phyloP scores from a whole-genome alignment of 2,888 invertebrate species.

The Falcaria lacertinaria region DNA sequence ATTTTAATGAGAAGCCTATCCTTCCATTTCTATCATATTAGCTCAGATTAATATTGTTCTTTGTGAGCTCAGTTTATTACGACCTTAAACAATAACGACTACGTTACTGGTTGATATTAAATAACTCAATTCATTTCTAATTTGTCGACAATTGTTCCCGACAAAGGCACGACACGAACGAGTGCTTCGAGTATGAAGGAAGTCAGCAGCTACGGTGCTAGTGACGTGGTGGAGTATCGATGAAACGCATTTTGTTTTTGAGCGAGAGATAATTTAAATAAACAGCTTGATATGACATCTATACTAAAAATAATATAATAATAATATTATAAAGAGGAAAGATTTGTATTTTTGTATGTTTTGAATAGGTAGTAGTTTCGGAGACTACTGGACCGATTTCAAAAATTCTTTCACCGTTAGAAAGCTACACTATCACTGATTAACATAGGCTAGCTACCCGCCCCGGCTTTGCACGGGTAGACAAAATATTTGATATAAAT shows the following conservation, averaged over 20 bases:
- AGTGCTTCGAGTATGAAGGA: conserved; percentile 78
- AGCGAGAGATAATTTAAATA: neutral
- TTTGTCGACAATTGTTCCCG: conserved; percentile 79
- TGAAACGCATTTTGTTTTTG: conserved; percentile 7
- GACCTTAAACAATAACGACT: conserved; percentile 56
- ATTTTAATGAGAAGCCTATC: neutral
- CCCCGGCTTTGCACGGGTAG: no score
- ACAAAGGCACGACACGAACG: conserved; percentile 77
- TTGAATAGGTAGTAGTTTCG: no score
- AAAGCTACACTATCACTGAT: no score
- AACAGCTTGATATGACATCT: no score
- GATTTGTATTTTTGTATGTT: no score
- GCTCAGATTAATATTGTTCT: neutral
- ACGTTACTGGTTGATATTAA: conserved; percentile 73
- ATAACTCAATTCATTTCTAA: conserved; percentile 80
- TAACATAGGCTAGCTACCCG: no score
- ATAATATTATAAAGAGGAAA: no score
- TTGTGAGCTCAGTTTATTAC: conserved; percentile 20
- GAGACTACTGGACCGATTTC: no score
- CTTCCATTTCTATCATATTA: neutral
- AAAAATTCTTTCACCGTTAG: no score
- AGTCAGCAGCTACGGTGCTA: conserved; percentile 68
- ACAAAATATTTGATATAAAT: no score
- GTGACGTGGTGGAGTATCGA: conserved; percentile 38
- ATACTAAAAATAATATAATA: no score